Evolutionary conservation across 2,113 vertebrate species (phyloP).

Genomic region (Amphiprion percula): DNA sequence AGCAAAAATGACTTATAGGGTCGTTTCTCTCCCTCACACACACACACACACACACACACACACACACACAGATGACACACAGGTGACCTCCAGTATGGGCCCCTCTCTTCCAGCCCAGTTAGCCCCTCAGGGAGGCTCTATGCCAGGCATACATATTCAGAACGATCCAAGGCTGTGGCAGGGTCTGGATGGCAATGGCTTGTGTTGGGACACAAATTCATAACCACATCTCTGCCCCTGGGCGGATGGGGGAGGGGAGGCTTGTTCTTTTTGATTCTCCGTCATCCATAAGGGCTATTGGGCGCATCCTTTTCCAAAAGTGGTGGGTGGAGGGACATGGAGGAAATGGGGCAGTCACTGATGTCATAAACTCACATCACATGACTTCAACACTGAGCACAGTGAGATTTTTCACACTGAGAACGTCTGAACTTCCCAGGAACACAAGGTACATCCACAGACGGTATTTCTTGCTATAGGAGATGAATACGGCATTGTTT

Average conservation of each 20-base stretch:
- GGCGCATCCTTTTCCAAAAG: background rate
- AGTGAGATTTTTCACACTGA: constrained; percentile 12
- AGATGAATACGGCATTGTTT: background rate
- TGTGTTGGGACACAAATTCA: constrained; percentile 59
- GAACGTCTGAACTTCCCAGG: constrained; percentile 17
- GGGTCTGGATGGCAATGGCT: constrained; percentile 54
- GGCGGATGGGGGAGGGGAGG: background rate
- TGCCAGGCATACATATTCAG: constrained; percentile 65
- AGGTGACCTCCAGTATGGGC: constrained; percentile 52
- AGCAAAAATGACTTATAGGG: constrained; percentile 42
- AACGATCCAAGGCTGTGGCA: constrained; percentile 36
- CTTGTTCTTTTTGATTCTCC: constrained; percentile 50
- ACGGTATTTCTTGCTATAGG: background rate
- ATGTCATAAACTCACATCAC: constrained; percentile 24
- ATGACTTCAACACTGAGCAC: constrained; percentile 27
- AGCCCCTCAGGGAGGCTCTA: constrained; percentile 54
- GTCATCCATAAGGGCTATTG: constrained; percentile 34
- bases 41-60: constrained; percentile 12
- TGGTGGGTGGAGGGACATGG: background rate
- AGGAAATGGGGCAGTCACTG: constrained; percentile 32
- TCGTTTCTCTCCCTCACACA: constrained; percentile 6
- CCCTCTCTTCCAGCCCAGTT: constrained; percentile 21
- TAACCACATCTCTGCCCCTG: constrained; percentile 40
- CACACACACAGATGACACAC: constrained; percentile 18
- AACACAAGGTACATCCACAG: background rate